Percentiles rank a stretch among this genome's conserved stretches.
Evolutionary conservation across 2,113 vertebrate genomes (phyloP).

Genomic region (Piaya cayana): DNA sequence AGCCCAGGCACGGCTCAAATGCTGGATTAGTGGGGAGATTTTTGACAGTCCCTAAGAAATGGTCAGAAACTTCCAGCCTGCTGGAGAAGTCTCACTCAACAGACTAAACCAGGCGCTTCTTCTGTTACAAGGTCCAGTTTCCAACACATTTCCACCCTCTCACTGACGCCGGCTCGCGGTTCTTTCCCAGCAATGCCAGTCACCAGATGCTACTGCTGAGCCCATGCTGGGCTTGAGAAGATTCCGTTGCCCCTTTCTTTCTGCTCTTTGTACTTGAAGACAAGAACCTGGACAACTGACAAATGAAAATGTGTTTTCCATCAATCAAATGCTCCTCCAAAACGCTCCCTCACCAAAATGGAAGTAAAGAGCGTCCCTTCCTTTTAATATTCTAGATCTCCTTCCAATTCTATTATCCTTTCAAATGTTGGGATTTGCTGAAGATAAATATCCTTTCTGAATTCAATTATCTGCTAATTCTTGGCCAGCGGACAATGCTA

Average conservation of each 20-base stretch:
- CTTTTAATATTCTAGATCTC: not conserved
- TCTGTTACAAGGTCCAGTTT: not conserved
- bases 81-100: accelerated
- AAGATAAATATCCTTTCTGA: not conserved
- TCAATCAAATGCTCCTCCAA: not conserved
- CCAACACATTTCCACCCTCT: not conserved
- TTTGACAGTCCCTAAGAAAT: not conserved
- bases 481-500: not conserved
- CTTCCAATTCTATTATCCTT: not conserved
- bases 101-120: not conserved
- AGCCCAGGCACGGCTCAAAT: not conserved
- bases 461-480: not conserved
- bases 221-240: not conserved
- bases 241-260: not conserved
- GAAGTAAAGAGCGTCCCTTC: not conserved
- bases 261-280: not conserved
- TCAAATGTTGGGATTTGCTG: not conserved
- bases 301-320: not conserved
- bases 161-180: not conserved
- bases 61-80: not conserved
- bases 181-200: not conserved
- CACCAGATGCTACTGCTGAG: not conserved
- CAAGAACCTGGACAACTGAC: not conserved
- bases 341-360: not conserved
- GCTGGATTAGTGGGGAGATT: not conserved